Base-by-base conservation (phyloP, 2,113 vertebrate species). In the Phalacrocorax brasilianus region DNA sequence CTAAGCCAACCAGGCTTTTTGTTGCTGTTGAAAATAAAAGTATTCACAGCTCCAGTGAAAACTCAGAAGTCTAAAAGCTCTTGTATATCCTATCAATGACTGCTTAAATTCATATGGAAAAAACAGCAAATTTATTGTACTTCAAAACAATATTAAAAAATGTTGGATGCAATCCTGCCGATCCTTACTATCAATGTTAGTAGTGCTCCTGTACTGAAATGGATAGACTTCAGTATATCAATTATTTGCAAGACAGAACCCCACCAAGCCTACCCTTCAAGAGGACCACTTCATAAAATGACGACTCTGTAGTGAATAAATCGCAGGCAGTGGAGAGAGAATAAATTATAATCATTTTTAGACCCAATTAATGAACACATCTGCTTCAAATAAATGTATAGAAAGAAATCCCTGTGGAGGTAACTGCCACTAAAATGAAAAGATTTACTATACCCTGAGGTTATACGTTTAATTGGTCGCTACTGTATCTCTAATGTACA, bases 291-390 rank as follows among this genome's bases (percentile, higher is more conserved):
- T 75, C 40, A 87, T 42, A 61, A 89, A 91, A 93, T 28, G 62
- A 78, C 1, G 0, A 72, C 42, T 89, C 67, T 58, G 72, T 7
- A 76, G 42, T 8, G 14, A 89, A 78, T 83, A 88, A 96, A 81
- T 56, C 38, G 50, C 42, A 84, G 38, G 11, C 52, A 89, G n/a
- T 30, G 88, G 53, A 83, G 15, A 66, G 4, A 61, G 22, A 73
- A 70, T 71, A 80, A 65, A 75, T 93, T 93, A 76, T 26, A 91
- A 86, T 49, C 19, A 61, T 84, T 91, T 92, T 49, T 81, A 88
- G 85, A 86, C 23, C 12, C 3, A 89, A 80, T 85, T 88, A 96
- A 96, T 83, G 82, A 90, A 88, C 47, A 92, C 63, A 94, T 88
- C 55, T 95, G 75, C 77, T 91, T 79, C 59, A 61, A 96, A 87